These are phyloP conservation scores for Cirrhinus mrigala DNA, from an alignment of 2,797 vertebrate genomes.

Conservation along the genomic window DNA sequence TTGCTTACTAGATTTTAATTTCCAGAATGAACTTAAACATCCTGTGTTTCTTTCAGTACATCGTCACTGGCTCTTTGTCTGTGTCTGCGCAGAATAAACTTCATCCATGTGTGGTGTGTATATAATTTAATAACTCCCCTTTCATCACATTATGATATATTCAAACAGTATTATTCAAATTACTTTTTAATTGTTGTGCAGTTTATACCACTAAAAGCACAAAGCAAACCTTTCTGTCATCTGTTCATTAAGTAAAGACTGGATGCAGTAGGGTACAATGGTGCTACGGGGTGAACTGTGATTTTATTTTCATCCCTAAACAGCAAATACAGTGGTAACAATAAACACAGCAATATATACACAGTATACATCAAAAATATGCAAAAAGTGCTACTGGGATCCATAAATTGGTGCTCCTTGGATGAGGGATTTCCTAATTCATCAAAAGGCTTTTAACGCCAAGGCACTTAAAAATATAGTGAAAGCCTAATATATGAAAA, in stretches of 20 bases:
- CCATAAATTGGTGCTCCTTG: too few species aligned
- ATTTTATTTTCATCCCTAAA: background rate
- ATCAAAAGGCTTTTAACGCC: too few species aligned
- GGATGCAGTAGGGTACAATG: background rate
- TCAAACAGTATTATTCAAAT: background rate
- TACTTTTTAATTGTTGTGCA: background rate
- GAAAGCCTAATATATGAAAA: too few species aligned
- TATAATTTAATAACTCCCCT: too few species aligned
- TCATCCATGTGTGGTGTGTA: background rate
- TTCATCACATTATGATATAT: too few species aligned
- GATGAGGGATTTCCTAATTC: too few species aligned
- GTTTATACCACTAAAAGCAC: background rate
- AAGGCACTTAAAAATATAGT: too few species aligned
- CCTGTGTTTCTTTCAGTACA: background rate
- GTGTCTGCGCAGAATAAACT: background rate
- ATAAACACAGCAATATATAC: background rate
- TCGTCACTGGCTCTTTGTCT: slow-evolving; percentile 1
- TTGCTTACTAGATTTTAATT: background rate
- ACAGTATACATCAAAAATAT: too few species aligned
- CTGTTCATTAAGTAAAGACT: background rate
- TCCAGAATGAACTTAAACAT: background rate
- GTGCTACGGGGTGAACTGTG: background rate
- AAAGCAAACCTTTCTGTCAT: background rate
- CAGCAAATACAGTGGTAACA: too few species aligned
- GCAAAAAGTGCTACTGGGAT: too few species aligned